Conservation (phyloP, 2,797 vertebrate genomes). For the Astyanax mexicanus region DNA sequence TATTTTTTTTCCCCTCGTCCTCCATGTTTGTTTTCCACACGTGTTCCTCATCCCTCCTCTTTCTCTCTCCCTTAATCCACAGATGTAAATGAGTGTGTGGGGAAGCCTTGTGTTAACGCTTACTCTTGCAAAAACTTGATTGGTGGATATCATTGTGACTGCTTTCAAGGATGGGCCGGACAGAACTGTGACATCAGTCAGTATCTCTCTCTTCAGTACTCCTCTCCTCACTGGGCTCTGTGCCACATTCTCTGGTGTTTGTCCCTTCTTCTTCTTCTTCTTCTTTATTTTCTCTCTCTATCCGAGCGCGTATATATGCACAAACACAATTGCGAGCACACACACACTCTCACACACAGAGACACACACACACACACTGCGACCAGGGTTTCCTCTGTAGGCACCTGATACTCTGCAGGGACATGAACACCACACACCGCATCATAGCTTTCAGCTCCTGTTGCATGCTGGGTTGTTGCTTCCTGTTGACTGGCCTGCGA, state of each 20-base stretch:
- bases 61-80: conserved; percentile 76
- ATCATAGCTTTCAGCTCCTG: conserved; percentile 39
- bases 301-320: conserved; percentile 20
- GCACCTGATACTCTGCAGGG: conserved; percentile 29
- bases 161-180: conserved; percentile 96
- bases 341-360: neutral
- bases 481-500: conserved; percentile 22
- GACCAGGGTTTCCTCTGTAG: conserved; percentile 46
- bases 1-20: conserved; percentile 5
- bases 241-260: conserved; percentile 17
- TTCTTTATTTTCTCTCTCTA: conserved; percentile 26
- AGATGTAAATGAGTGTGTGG: conserved; percentile 98
- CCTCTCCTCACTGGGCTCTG: conserved; percentile 39
- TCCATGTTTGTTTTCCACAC: conserved; percentile 24
- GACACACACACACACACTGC: conserved; percentile 28
- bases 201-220: conserved; percentile 78
- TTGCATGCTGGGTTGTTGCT: conserved; percentile 57
- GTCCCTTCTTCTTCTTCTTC: too few relatives aligned
- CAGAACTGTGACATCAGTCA: conserved; percentile 98
- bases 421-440: conserved; percentile 36
- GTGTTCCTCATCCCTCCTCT: conserved; percentile 28
- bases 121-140: conserved; percentile 99
- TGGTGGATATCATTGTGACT: conserved; percentile 98
- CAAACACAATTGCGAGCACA: conserved; percentile 6
- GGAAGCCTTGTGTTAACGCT: conserved; percentile 93